Conservation (phyloP, 2,888 invertebrate species). For the Sericinus montela region DNA sequence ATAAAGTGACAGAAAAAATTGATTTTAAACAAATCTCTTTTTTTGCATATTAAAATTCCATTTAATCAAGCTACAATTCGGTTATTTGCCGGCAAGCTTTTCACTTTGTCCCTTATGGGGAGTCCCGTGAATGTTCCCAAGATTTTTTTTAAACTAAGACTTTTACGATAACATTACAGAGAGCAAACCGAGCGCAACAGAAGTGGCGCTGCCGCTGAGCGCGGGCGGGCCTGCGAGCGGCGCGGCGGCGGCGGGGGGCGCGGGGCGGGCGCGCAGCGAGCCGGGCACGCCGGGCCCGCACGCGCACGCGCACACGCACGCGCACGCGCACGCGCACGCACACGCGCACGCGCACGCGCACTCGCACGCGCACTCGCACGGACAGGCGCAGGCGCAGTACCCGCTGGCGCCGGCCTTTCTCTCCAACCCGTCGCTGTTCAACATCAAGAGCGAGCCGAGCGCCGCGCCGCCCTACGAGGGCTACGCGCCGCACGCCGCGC, state of each 20-base stretch:
- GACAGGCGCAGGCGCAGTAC: constrained; percentile 48
- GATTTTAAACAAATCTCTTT: no score
- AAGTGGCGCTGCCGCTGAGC: constrained; percentile 50
- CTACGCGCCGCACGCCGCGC: constrained; percentile 42
- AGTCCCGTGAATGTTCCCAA: no score
- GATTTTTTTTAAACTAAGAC: no score
- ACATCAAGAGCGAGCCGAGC: constrained; percentile 70
- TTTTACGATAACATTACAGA: constrained; percentile 45
- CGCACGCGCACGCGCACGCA: constrained; percentile 53
- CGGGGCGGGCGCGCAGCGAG: constrained; percentile 32
- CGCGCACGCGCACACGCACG: constrained; percentile 37
- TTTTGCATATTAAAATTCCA: no score
- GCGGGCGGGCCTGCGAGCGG: constrained; percentile 32
- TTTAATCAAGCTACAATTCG: no score
- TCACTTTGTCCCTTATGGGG: no score
- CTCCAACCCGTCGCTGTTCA: constrained; percentile 58
- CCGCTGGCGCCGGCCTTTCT: constrained; percentile 50
- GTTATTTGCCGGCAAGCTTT: no score
- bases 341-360: constrained; percentile 50
- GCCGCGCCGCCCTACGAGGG: constrained; percentile 47
- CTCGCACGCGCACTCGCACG: constrained; percentile 56
- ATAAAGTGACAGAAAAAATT: no score
- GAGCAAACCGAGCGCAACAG: constrained; percentile 65
- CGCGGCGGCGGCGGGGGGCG: no score
- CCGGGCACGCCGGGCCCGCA: constrained; percentile 79